phyloP scores from a whole-genome alignment of 2,797 vertebrate genomes.

The Orestias chungarensis region DNA sequence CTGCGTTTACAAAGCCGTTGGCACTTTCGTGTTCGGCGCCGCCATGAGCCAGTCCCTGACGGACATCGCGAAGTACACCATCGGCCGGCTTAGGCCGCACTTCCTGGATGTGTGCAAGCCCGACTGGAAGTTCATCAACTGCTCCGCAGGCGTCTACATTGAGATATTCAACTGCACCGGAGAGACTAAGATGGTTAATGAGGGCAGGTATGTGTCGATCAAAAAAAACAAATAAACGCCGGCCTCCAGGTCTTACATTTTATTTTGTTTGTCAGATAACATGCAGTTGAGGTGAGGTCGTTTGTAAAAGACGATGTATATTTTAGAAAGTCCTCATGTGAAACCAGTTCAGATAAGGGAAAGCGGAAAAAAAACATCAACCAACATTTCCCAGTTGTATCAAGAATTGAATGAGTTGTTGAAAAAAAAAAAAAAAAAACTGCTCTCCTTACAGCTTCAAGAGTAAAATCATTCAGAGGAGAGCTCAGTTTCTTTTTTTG shows the following conservation, averaged over 20 bases:
- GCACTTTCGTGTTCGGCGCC: constrained; percentile 94
- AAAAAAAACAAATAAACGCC: neutral
- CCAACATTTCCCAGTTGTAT: neutral
- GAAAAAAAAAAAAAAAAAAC: no score
- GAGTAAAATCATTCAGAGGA: neutral
- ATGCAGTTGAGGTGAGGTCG: neutral
- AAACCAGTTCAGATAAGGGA: neutral
- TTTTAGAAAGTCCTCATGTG: neutral
- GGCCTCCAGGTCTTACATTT: neutral
- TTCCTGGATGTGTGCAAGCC: constrained; percentile 92
- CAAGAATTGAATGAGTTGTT: neutral
- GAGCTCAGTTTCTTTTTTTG: neutral
- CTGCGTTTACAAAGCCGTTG: constrained; percentile 91
- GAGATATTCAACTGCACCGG: constrained; percentile 87
- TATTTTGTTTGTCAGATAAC: neutral
- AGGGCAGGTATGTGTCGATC: constrained; percentile 84
- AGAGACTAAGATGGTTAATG: constrained; percentile 77
- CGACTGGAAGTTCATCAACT: constrained; percentile 74
- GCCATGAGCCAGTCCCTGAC: constrained; percentile 97
- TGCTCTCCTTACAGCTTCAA: neutral
- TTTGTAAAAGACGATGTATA: neutral
- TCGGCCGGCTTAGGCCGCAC: constrained; percentile 95
- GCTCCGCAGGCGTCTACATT: constrained; percentile 80
- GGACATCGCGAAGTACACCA: constrained; percentile 97
- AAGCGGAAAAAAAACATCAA: neutral